Percentiles rank a stretch among this genome's conserved stretches.
Conservation (phyloP, 2,888 invertebrate genomes). For the Habrosyne pyritoides region DNA sequence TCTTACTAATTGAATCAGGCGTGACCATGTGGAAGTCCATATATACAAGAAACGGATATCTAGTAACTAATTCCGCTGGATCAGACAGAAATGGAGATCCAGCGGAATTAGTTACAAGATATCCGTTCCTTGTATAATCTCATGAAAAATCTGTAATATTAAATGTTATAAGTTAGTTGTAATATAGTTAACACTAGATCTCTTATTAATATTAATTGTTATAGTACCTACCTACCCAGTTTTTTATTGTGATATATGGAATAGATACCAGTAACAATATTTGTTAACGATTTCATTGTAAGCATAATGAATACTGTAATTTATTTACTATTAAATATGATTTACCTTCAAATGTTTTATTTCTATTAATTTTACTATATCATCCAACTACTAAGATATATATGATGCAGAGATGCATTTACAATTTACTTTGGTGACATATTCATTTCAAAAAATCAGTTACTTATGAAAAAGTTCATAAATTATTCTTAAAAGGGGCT, state of each 20-base stretch:
- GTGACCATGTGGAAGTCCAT: no score
- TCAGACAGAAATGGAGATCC: no score
- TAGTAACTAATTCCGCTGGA: no score
- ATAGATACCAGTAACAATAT: constrained; percentile 5
- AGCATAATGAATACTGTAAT: background rate
- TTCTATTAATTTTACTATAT: background rate
- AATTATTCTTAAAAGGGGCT: background rate
- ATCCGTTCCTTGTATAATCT: no score
- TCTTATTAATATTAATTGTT: constrained; percentile 1
- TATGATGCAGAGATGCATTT: no score
- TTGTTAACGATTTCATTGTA: background rate
- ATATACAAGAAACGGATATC: no score
- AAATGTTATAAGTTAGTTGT: background rate
- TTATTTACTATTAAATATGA: background rate
- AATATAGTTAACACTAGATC: background rate
- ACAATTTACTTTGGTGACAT: no score
- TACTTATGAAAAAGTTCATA: background rate
- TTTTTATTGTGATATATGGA: constrained; percentile 6
- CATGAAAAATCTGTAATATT: background rate
- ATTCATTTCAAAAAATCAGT: background rate
- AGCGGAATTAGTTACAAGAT: no score
- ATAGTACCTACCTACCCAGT: background rate
- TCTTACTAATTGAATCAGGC: no score
- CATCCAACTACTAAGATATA: no score
- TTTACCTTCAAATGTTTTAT: background rate